Percentiles rank a stretch among this genome's conserved stretches.
phyloP scores from a whole-genome alignment of 1,140 invertebrate genomes.

The Macrotrachela quadricornifera region DNA sequence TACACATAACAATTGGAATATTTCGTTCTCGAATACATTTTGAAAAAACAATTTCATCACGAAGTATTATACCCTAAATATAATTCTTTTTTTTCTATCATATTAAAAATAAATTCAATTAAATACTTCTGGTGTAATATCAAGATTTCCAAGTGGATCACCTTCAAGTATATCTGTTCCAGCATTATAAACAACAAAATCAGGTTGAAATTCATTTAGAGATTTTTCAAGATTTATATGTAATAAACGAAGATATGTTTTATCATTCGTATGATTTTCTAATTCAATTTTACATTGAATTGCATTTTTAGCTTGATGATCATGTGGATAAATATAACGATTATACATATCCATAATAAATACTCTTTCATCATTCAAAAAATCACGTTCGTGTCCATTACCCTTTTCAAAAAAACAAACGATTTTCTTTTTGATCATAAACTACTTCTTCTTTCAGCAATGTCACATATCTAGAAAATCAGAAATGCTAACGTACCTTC shows the following conservation, averaged over 20 bases:
- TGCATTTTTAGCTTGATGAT: constrained; percentile 47
- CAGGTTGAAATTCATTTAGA: constrained; percentile 44
- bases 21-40: constrained; percentile 36
- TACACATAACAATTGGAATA: constrained; percentile 64
- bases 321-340: constrained; percentile 52
- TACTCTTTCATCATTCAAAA: constrained; percentile 41
- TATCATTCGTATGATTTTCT: constrained; percentile 41
- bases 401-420: constrained; percentile 39
- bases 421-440: background rate
- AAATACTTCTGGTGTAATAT: constrained; percentile 41
- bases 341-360: constrained; percentile 74
- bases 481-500: too few species aligned
- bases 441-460: too few species aligned
- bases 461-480: too few species aligned
- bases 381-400: constrained; percentile 63
- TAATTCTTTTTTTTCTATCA: too few species aligned
- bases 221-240: constrained; percentile 33
- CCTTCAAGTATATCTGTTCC: constrained; percentile 58
- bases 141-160: constrained; percentile 49
- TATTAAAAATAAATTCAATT: too few species aligned
- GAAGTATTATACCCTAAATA: constrained; percentile 48
- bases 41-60: constrained; percentile 60
- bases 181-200: constrained; percentile 64
- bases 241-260: constrained; percentile 46
- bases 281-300: constrained; percentile 53